A percentile compares a stretch with the other conserved stretches of the same genome.
These are phyloP conservation scores for Poecilobothrus nobilitatus DNA, from an alignment of 2,888 invertebrate genomes.

Conservation along the genomic window DNA sequence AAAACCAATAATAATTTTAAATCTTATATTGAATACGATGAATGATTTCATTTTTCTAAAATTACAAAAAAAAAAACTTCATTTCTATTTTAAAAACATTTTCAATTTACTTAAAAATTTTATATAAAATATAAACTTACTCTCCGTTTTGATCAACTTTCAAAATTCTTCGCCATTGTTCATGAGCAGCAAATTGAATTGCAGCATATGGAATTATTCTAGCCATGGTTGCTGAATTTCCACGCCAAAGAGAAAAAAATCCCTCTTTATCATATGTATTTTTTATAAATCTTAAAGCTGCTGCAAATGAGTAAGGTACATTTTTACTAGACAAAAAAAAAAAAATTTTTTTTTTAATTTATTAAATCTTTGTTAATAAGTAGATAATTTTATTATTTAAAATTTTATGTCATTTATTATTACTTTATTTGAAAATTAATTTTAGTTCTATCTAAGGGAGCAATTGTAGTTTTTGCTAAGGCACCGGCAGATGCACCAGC, in stretches of 20 bases:
- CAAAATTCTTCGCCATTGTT: slow-evolving; percentile 86
- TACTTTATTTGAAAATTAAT: slow-evolving; percentile 92
- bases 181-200: slow-evolving; percentile 94
- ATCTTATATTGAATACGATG: not conserved
- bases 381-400: not conserved
- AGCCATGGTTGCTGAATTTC: slow-evolving; percentile 98
- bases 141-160: slow-evolving; percentile 54
- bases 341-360: not conserved
- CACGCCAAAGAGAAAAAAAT: slow-evolving; percentile 80
- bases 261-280: slow-evolving; percentile 69
- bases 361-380: not conserved
- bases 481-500: slow-evolving; percentile 94
- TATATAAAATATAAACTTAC: not conserved
- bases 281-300: slow-evolving; percentile 60
- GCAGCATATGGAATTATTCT: slow-evolving; percentile 95
- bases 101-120: too few relatives aligned
- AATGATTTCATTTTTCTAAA: too few relatives aligned
- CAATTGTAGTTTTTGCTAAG: slow-evolving; percentile 89
- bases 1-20: not conserved
- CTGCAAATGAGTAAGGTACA: slow-evolving; percentile 61
- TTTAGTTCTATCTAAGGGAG: slow-evolving; percentile 94
- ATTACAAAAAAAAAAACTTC: too few relatives aligned
- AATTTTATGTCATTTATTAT: slow-evolving; percentile 21
- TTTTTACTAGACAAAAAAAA: slow-evolving; percentile 45
- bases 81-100: too few relatives aligned